Base-by-base conservation (phyloP, 1,140 invertebrate genomes). In the Drosophila trapezifrons region DNA sequence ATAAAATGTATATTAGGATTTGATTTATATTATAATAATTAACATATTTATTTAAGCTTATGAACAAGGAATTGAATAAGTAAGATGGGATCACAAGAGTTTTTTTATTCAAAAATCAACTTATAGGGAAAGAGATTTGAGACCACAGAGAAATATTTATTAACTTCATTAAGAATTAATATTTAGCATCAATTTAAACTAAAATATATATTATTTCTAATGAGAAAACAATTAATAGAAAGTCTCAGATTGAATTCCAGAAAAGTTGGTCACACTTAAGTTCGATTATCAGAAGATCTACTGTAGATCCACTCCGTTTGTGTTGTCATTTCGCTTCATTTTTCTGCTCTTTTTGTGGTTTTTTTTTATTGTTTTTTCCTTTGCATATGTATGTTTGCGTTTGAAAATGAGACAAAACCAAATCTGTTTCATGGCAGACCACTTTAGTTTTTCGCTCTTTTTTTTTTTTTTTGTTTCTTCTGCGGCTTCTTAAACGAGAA, bases 371-470 rank as follows among this genome's bases (percentile, higher is more conserved):
- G 29, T 32, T 32, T 32, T 32, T 22, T 42, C 12, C 51, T 55
- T n/a, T 38, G 43, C 5, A 35, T 32, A 32, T 10, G 29, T 32
- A 32, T 37, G 18, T 57, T 22, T 32, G 40, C 27, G 1, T 57
- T 46, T 35, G 43, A 35, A 71, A 57, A 27, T 70, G 43, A 70
- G 27, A 57, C 20, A 40, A 47, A 70, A 71, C 35, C 52, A 71
- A 72, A 72, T 72, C 52, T 58, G 69, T 72, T 72, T 72, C 69
- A 72, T 72, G 69, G 69, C 69, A 40, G 69, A 58, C 69, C 65
- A 69, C 69, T 71, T 72, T 47, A 8, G 51, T 40, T 55, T 13
- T 25, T 54, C 15, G 27, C 27, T 29, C 27, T 1, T 35, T 2
- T 46, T 7, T 58, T 4, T 51, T 22, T 49, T 32, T 35, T 13